phyloP scores from a whole-genome alignment of 2,113 vertebrate species.

The Alouatta palliata region DNA sequence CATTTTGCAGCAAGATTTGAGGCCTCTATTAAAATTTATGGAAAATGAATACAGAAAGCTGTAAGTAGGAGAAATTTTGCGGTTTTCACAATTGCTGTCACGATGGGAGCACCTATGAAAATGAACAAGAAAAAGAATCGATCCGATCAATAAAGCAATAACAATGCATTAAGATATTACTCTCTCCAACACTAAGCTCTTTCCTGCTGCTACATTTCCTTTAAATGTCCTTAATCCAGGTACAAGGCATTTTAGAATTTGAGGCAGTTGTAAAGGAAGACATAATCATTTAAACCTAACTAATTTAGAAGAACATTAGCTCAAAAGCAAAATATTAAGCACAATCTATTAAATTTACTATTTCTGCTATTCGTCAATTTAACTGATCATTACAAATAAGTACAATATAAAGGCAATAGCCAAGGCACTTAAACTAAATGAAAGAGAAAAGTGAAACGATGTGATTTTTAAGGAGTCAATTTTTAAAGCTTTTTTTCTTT shows the following conservation, averaged over 20 bases:
- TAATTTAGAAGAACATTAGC: conserved; percentile 74
- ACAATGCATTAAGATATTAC: conserved; percentile 74
- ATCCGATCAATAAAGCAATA: conserved; percentile 74
- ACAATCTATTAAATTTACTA: conserved; percentile 73
- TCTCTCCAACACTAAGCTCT: conserved; percentile 19
- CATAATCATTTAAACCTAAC: conserved; percentile 71
- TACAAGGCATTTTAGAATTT: conserved; percentile 49
- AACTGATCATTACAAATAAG: conserved; percentile 74
- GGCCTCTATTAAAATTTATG: background rate
- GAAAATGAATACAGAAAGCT: background rate
- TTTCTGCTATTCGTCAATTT: conserved; percentile 75
- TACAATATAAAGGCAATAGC: conserved; percentile 51
- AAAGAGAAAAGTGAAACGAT: conserved; percentile 56
- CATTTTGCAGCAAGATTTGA: conserved; percentile 11
- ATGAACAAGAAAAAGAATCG: conserved; percentile 58
- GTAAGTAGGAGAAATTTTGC: conserved; percentile 23
- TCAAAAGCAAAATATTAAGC: conserved; percentile 72
- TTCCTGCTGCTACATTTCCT: conserved; percentile 49
- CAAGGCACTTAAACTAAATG: conserved; percentile 66
- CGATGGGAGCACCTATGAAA: conserved; percentile 51
- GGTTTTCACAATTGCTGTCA: conserved; percentile 54
- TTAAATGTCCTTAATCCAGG: conserved; percentile 60
- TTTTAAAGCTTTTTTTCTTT: conserved; percentile 51
- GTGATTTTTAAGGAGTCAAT: conserved; percentile 49
- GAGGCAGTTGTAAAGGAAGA: conserved; percentile 68